Evolutionary conservation across 2,113 vertebrate genomes (phyloP), one percentile per base, ranked within the genome.

Genomic region (Probosciger aterrimus): DNA sequence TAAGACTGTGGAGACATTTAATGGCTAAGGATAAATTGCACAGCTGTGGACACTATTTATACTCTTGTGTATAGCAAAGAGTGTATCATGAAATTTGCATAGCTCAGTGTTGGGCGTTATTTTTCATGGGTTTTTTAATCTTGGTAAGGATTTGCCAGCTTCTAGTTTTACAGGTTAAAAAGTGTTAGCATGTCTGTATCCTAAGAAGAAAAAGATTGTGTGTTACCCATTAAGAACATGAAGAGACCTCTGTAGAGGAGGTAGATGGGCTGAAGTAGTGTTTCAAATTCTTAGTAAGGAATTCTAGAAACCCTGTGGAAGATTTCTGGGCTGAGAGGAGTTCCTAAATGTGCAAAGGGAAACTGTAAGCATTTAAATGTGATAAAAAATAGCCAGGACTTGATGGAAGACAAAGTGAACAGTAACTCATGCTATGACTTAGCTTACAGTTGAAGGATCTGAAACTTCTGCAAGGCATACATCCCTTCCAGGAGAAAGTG

Each of bases 31-130:
- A 93, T 88, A 68, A 95, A 88, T 91, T 64, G 83, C 81, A 76
- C 91, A 95, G 93, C 93, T 96, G 90, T 78, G 86, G 77, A 78
- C 76, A 71, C 95, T 96, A 86, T 95, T 92, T 96, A 88, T 94
- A 96, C 44, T 80, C 85, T 23, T 0, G 2, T 60, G 4, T 75
- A 33, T 31, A 93, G 71, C 86, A 70, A 86, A 74, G 67, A 57
- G 92, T 50, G 19, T 79, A 70, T 86, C 39, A 52, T 81, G 82
- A 90, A 93, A 83, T 18, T 82, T 44, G 57, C 77, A 44, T 14
- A 60, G 77, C 93, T 92, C 17, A 47, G 0, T n/a, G 30, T 22
- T 85, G 53, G 18, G 60, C 76, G 55, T 67, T 85, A 64, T 62
- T 94, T 73, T 59, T 69, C 69, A 31, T 1, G 1, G 1, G 1